Base-by-base conservation (phyloP, 2,888 invertebrate genomes). In the Allygus modestus region DNA sequence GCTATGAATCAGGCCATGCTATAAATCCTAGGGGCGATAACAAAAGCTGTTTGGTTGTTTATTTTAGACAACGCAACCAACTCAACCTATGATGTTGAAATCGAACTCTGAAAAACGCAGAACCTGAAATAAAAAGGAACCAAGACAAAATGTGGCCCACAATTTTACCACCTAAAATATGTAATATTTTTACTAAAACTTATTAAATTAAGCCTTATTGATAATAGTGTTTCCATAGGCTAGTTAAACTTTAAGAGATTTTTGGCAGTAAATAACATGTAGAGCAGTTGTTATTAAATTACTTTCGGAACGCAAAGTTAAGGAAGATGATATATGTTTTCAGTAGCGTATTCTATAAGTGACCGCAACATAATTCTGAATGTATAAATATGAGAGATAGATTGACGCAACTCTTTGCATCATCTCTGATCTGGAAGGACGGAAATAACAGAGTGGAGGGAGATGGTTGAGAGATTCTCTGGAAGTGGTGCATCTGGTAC, bases 391-490 rank as follows among this genome's bases (percentile, higher is more conserved):
- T 65, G 65, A 28, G 65, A 65, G 65, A 28, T 1, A 17, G 65
- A 65, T 65, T 65, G 65, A 65, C 65, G 65, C 65, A 65, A 65
- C 31, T 31, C 65, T 65, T 71, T 71, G 71, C 71, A 71, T 71
- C 71, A 71, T 71, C 71, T 71, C 71, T 12, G 0, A 7, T 71
- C 71, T 71, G 71, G 71, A 37, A 37, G 33, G 71, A 71, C 71
- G 41, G 71, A 71, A 71, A 71, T 71, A 71, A 71, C 71, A 12
- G 58, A 26, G 23, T 2, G 20, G 65, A 58, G 65, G 54, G 54
- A 7, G 20, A 17, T 23, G 23, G 23, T 58, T 58, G 65, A 28
- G 11, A 11, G 65, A 28, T 31, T 23, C 58, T 23, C 58, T 20
- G 20, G 58, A 23, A 23, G 58, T 20, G 20, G 58, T 54, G 46